Percentiles rank a stretch among this genome's conserved stretches.
phyloP scores from a whole-genome alignment of 1,140 invertebrate genomes.

The Pseudachorutes palmiensis region DNA sequence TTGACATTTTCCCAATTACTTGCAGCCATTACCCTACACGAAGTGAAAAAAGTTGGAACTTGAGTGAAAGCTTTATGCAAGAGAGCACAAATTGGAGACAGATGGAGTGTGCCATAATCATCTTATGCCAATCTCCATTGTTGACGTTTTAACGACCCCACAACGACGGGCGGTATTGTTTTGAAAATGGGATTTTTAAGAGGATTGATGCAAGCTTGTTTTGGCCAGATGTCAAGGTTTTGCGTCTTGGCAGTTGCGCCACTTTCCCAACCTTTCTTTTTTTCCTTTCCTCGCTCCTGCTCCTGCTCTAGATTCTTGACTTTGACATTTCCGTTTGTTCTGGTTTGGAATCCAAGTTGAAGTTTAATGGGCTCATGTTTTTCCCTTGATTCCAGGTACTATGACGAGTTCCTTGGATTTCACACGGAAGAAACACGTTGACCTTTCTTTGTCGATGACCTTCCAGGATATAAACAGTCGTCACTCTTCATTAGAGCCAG shows the following conservation, averaged over 20 bases:
- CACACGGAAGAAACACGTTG: background rate
- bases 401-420: background rate
- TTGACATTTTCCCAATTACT: no score
- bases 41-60: no score
- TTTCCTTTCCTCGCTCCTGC: background rate
- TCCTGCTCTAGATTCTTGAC: constrained; percentile 7
- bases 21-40: no score
- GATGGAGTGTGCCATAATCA: no score
- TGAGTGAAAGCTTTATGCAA: no score
- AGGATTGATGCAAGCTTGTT: background rate
- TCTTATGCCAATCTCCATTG: no score
- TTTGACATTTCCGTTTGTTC: constrained; percentile 11
- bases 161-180: no score
- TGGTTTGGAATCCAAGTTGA: background rate
- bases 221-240: constrained; percentile 2
- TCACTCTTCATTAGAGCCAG: background rate
- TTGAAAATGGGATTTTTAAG: no score
- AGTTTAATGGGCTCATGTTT: constrained; percentile 7
- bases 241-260: background rate
- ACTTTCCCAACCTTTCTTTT: no score
- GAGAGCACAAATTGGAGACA: no score
- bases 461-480: background rate
- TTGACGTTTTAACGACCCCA: no score
- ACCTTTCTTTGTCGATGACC: background rate
- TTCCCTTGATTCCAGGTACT: background rate